A percentile compares a stretch with the other conserved stretches of the same genome.
phyloP scores from a whole-genome alignment of 2,113 vertebrate genomes.

The Erpornis zantholeuca region DNA sequence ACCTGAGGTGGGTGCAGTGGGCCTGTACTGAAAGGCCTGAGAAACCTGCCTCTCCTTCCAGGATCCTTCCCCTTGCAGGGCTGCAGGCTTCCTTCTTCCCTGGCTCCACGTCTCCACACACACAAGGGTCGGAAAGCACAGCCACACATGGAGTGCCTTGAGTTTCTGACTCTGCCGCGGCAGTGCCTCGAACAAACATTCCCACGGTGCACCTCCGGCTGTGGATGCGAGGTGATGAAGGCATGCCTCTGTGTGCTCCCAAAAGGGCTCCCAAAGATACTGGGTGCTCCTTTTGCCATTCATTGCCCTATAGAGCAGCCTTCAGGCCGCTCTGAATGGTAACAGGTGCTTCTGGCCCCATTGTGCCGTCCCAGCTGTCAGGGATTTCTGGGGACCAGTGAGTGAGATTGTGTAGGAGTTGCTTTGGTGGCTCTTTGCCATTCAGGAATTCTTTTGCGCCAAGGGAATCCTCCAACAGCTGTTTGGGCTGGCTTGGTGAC shows the following conservation, averaged over 20 bases:
- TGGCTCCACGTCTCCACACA: neutral
- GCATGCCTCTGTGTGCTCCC: neutral
- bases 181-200: neutral
- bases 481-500: slow-evolving; percentile 66
- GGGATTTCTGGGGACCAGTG: slow-evolving; percentile 63
- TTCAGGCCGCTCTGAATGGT: slow-evolving; percentile 52
- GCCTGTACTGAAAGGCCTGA: neutral
- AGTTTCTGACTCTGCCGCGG: neutral
- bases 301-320: slow-evolving; percentile 37
- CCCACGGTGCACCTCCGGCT: slow-evolving; percentile 44
- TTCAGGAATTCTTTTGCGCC: slow-evolving; percentile 66
- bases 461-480: slow-evolving; percentile 68
- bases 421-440: slow-evolving; percentile 65
- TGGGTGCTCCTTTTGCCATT: slow-evolving; percentile 31
- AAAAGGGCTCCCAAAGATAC: neutral
- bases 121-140: neutral
- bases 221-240: slow-evolving; percentile 5
- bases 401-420: slow-evolving; percentile 62
- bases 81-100: neutral
- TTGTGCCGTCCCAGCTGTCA: slow-evolving; percentile 61
- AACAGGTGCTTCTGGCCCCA: slow-evolving; percentile 63
- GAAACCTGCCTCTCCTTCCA: neutral
- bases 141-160: neutral
- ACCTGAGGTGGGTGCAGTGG: neutral
- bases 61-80: neutral